These are phyloP conservation scores for Spodoptera exigua DNA, from an alignment of 2,888 invertebrate species.

Conservation along the genomic window DNA sequence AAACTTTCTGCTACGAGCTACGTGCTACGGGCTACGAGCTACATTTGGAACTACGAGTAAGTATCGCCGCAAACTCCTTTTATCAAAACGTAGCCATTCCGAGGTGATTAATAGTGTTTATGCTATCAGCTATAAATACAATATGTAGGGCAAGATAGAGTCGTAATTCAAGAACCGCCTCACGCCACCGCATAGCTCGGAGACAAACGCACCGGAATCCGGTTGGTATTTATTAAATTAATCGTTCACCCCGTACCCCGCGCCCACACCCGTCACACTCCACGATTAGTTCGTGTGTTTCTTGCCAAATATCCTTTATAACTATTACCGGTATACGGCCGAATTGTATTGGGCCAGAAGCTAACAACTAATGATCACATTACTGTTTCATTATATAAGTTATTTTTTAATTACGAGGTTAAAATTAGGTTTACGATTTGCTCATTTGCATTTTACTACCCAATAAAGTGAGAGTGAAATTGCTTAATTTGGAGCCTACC, in stretches of 20 bases:
- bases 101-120: conserved; percentile 56
- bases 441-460: conserved; percentile 34
- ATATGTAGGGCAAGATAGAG: conserved; percentile 60
- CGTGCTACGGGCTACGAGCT: conserved; percentile 37
- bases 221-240: conserved; percentile 85
- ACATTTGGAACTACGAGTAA: conserved; percentile 21
- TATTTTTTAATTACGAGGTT: conserved; percentile 9
- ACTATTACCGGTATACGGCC: conserved; percentile 22
- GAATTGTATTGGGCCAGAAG: too few relatives aligned
- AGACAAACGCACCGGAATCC: conserved; percentile 84
- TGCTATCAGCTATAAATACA: conserved; percentile 52
- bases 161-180: conserved; percentile 75
- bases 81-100: conserved; percentile 16
- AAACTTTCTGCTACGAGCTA: conserved; percentile 43
- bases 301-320: conserved; percentile 54
- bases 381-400: neutral
- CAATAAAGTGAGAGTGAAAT: conserved; percentile 28
- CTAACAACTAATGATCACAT: neutral
- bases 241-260: conserved; percentile 70
- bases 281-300: conserved; percentile 58
- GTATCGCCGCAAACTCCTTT: conserved; percentile 20
- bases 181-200: conserved; percentile 75
- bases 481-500: conserved; percentile 9
- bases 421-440: conserved; percentile 21
- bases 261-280: conserved; percentile 50